Conservation (phyloP, 2,888 invertebrate genomes). For the Eupithecia tripunctaria region DNA sequence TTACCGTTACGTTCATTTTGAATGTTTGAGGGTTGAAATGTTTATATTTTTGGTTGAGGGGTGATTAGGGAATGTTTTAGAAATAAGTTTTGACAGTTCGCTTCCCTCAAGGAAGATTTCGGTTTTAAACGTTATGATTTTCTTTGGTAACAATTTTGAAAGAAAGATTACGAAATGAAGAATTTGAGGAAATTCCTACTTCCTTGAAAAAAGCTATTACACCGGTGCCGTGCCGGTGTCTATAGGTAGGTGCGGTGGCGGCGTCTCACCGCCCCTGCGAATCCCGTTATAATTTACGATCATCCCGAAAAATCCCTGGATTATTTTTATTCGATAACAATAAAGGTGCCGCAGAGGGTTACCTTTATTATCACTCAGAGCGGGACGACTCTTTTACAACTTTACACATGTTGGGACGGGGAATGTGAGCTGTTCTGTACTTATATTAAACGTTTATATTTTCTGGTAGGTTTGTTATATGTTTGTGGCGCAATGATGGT, state of each 20-base stretch:
- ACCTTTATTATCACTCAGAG: conserved; percentile 83
- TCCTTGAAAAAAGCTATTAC: conserved; percentile 23
- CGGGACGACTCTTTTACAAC: conserved; percentile 76
- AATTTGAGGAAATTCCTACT: conserved; percentile 9
- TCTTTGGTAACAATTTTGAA: conserved; percentile 1
- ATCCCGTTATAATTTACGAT: conserved; percentile 83
- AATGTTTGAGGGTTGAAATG: conserved; percentile 56
- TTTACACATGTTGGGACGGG: conserved; percentile 71
- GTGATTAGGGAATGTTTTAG: conserved; percentile 31
- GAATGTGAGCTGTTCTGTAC: conserved; percentile 55
- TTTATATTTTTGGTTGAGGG: conserved; percentile 47
- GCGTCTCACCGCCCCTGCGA: conserved; percentile 64
- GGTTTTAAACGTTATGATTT: conserved; percentile 10
- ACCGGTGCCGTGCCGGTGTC: conserved; percentile 13
- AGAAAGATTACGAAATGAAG: conserved; percentile 6
- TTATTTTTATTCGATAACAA: conserved; percentile 85
- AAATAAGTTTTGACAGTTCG: conserved; percentile 33
- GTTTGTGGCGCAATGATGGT: background rate
- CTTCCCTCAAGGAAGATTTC: conserved; percentile 15
- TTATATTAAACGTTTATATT: conserved; percentile 50
- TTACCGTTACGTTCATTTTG: conserved; percentile 67
- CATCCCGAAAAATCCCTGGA: conserved; percentile 80
- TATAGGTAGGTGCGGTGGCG: conserved; percentile 27
- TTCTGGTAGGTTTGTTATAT: conserved; percentile 36
- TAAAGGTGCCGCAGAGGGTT: conserved; percentile 82